Percentiles rank a stretch among this genome's conserved stretches.
Evolutionary conservation across 2,888 invertebrate species (phyloP).

Genomic region (Eulithis testata): DNA sequence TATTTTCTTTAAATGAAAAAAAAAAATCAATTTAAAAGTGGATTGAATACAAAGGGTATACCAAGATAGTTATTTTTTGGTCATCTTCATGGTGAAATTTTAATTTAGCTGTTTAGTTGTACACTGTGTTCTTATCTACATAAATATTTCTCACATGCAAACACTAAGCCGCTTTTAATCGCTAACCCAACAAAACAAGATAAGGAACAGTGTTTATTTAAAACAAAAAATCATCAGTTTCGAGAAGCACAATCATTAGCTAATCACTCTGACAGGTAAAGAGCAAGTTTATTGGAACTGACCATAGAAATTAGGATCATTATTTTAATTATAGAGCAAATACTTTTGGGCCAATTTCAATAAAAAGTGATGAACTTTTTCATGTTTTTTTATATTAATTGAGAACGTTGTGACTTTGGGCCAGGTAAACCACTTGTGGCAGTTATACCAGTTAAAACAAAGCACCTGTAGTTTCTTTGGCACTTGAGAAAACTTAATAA

Average conservation of each 20-base stretch:
- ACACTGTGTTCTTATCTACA: constrained; percentile 48
- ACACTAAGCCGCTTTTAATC: constrained; percentile 68
- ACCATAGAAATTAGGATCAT: constrained; percentile 69
- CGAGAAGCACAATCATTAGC: constrained; percentile 62
- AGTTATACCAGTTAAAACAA: not conserved
- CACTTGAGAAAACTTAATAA: no score
- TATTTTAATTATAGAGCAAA: constrained; percentile 80
- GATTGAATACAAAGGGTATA: no score
- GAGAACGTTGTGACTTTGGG: constrained; percentile 23
- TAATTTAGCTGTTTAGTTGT: constrained; percentile 8
- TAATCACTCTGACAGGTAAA: constrained; percentile 73
- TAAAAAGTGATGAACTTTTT: no score
- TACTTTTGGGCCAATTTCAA: constrained; percentile 58
- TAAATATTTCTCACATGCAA: constrained; percentile 58
- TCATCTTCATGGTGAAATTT: not conserved
- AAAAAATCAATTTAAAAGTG: no score
- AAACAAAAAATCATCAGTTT: constrained; percentile 45
- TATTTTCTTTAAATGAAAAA: no score
- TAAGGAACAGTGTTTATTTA: constrained; percentile 36
- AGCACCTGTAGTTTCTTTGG: no score
- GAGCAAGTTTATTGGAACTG: constrained; percentile 65
- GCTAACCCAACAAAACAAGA: constrained; percentile 63
- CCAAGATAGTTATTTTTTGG: not conserved
- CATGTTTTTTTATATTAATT: constrained; percentile 28
- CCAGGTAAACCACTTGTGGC: constrained; percentile 17